Evolutionary conservation across 2,113 vertebrate species (phyloP), one percentile per base, ranked within the genome.

Genomic region (Tragelaphus buxtoni): DNA sequence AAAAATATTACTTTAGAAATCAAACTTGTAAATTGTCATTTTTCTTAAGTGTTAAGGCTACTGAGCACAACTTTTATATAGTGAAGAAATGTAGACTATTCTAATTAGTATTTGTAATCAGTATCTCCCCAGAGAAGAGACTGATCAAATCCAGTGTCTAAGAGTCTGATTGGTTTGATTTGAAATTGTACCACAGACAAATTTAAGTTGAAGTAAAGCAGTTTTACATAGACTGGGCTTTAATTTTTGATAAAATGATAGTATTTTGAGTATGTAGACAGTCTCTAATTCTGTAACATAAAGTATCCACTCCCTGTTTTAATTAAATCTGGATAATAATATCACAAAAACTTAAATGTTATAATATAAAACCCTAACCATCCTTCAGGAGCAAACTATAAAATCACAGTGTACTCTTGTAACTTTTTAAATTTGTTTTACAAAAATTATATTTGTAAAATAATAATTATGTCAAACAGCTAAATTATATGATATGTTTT

Each of bases 321-420:
- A 83, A 96, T 96, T 88, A 74, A 94, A 69, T 87, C 45, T 86
- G 42, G 56, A 85, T 93, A 87, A 83, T 87, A 42, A 82, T 76
- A 79, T 77, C 58, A 86, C 32, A 87, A 86, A 85, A 96, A 95
- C 45, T 88, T 88, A 92, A 90, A 87, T 88, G 60, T 90, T 92
- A 90, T 30, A 58, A 96, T 91, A 91, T 96, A 58, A 96, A 93
- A 74, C 81, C n/a, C n/a, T 65, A 47, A 56, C 26, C 30, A 42
- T 76, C 35, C 10, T 55, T 77, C 13, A 65, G 14, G 82, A 95
- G 20, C 65, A 93, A 94, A 84, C 47, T 84, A 60, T 79, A 96
- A 91, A 96, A 80, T 94, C 81, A 83, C 30, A 49, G 3, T 87
- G 9, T 90, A 20, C 42, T 9, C 49, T 91, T 84, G 2, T 28